These are phyloP conservation scores for Drosophila differens DNA, from an alignment of 2,888 invertebrate species.

Conservation along the genomic window DNA sequence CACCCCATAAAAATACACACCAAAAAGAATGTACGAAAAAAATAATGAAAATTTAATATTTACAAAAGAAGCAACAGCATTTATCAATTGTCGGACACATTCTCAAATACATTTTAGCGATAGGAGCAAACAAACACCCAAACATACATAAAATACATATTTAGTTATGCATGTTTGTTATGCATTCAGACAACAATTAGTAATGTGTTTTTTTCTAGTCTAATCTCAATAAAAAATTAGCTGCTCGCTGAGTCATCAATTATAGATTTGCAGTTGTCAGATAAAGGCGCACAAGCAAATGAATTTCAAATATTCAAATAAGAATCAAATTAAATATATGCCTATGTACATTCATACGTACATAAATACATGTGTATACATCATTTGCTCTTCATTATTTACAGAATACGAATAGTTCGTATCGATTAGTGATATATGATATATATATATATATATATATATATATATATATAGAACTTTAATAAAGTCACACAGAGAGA, in stretches of 20 bases:
- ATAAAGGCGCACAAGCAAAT: background rate
- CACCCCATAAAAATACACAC: slow-evolving; percentile 47
- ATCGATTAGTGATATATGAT: too few relatives aligned
- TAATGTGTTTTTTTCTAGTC: background rate
- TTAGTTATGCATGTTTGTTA: background rate
- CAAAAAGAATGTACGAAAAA: slow-evolving; percentile 3
- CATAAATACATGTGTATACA: background rate
- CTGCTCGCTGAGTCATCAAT: slow-evolving; percentile 15
- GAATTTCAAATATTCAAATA: background rate
- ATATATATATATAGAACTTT: background rate
- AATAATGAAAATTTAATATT: slow-evolving; percentile 8
- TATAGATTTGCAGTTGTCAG: background rate
- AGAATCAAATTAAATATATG: background rate
- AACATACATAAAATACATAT: background rate
- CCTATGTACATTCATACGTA: background rate
- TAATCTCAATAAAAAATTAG: slow-evolving; percentile 1
- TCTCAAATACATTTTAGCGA: background rate
- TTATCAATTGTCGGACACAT: slow-evolving; percentile 1
- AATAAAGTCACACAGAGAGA: background rate
- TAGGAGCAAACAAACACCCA: background rate
- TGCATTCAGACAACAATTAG: background rate
- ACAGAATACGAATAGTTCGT: too few relatives aligned
- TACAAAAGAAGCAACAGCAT: background rate
- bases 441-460: too few relatives aligned
- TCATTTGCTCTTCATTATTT: background rate